Conservation (phyloP, 2,113 vertebrate species). For the Apteryx mantelli region DNA sequence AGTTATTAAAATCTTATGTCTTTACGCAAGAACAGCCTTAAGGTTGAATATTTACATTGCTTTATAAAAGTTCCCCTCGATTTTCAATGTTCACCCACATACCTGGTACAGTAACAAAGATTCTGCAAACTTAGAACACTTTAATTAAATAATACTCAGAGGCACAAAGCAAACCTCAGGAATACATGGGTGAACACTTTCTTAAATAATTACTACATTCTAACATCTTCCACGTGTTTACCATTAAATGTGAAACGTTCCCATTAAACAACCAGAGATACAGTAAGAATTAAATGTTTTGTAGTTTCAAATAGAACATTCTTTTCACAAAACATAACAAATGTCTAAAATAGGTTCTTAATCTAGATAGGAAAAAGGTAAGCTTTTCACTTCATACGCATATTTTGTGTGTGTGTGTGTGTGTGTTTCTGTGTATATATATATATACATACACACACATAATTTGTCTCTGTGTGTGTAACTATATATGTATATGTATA, state of each 20-base stretch:
- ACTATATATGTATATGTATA: conserved; percentile 60
- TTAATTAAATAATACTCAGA: conserved; percentile 85
- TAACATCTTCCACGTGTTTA: conserved; percentile 83
- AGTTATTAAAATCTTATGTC: conserved; percentile 80
- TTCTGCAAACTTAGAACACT: conserved; percentile 84
- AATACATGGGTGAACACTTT: conserved; percentile 77
- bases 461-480: conserved; percentile 50
- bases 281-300: conserved; percentile 83
- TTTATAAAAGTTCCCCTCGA: conserved; percentile 86
- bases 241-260: conserved; percentile 80
- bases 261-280: conserved; percentile 83
- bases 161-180: conserved; percentile 85
- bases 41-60: conserved; percentile 86
- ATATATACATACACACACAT: conserved; percentile 69
- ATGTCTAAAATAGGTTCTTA: conserved; percentile 86
- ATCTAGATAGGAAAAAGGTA: conserved; percentile 85
- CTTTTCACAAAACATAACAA: conserved; percentile 87
- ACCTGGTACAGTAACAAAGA: conserved; percentile 82
- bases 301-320: conserved; percentile 85
- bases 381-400: conserved; percentile 83
- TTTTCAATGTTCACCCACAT: conserved; percentile 82
- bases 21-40: conserved; percentile 77
- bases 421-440: conserved; percentile 11
- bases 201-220: conserved; percentile 86
- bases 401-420: conserved; percentile 68